Evolutionary conservation across 2,888 invertebrate genomes (phyloP).

Genomic region (Melieria crassipennis): DNA sequence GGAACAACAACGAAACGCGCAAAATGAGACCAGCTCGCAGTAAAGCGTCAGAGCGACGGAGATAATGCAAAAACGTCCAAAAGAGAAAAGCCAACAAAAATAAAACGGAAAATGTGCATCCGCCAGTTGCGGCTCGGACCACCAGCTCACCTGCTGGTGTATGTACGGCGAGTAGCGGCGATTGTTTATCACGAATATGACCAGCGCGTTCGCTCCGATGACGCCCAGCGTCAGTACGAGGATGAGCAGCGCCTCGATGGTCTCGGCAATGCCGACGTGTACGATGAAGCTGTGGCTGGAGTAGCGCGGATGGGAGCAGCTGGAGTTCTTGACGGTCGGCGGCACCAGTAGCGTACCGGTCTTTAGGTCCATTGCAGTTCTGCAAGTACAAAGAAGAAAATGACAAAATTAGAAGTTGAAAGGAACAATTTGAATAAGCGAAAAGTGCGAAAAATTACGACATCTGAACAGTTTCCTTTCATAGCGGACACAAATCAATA

Average conservation of each 20-base stretch:
- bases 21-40: not conserved
- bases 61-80: not conserved
- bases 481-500: no score
- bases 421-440: not conserved
- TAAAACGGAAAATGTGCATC: not conserved
- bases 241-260: constrained; percentile 80
- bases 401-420: not conserved
- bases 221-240: constrained; percentile 81
- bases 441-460: not conserved
- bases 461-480: not conserved
- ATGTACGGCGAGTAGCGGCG: constrained; percentile 85
- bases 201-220: constrained; percentile 80
- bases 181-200: constrained; percentile 86
- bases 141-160: constrained; percentile 79
- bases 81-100: not conserved
- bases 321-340: constrained; percentile 83
- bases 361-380: constrained; percentile 67
- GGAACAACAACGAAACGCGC: constrained; percentile 1
- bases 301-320: constrained; percentile 78
- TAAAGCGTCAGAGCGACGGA: not conserved
- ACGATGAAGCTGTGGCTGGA: constrained; percentile 73
- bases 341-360: constrained; percentile 77
- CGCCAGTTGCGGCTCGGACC: not conserved
- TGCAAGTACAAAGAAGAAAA: constrained; percentile 37
- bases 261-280: constrained; percentile 75